Evolutionary conservation across 2,888 invertebrate genomes (phyloP).

Genomic region (Pyrrhosoma nymphula): DNA sequence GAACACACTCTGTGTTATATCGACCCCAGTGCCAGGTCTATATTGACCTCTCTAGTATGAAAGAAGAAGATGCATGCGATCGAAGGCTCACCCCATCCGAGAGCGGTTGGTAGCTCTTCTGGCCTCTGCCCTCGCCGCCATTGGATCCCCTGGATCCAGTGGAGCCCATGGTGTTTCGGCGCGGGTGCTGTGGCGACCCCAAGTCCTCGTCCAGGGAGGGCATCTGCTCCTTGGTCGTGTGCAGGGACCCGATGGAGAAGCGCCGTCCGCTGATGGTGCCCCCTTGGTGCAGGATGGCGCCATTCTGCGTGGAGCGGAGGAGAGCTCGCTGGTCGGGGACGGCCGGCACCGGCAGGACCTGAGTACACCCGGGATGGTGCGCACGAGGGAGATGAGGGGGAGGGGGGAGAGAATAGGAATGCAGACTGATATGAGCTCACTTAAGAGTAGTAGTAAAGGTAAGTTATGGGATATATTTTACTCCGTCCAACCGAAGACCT

Average conservation of each 20-base stretch:
- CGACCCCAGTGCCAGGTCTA: too few species aligned
- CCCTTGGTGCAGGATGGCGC: constrained; percentile 89
- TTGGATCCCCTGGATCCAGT: constrained; percentile 2
- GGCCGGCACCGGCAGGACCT: constrained; percentile 71
- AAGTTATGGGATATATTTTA: too few species aligned
- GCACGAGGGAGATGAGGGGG: not conserved
- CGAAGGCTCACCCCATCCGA: constrained; percentile 69
- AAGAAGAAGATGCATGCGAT: too few species aligned
- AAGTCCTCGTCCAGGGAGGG: constrained; percentile 71
- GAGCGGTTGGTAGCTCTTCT: constrained; percentile 32
- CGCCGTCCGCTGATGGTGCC: constrained; percentile 89
- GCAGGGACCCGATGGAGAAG: constrained; percentile 87
- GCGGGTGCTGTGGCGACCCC: constrained; percentile 69
- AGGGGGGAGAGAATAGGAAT: too few species aligned
- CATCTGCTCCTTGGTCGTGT: constrained; percentile 75
- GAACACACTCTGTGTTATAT: too few species aligned
- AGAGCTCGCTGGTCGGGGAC: constrained; percentile 82
- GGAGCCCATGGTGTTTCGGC: constrained; percentile 55
- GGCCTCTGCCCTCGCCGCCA: constrained; percentile 44
- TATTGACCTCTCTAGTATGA: too few species aligned
- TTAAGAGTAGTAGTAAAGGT: too few species aligned
- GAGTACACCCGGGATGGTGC: not conserved
- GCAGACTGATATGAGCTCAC: too few species aligned
- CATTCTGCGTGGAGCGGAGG: constrained; percentile 89
- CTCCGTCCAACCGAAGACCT: too few species aligned